Evolutionary conservation across 2,888 invertebrate genomes (phyloP), one percentile per base, ranked within the genome.

Genomic region (Chymomyza caudatula): DNA sequence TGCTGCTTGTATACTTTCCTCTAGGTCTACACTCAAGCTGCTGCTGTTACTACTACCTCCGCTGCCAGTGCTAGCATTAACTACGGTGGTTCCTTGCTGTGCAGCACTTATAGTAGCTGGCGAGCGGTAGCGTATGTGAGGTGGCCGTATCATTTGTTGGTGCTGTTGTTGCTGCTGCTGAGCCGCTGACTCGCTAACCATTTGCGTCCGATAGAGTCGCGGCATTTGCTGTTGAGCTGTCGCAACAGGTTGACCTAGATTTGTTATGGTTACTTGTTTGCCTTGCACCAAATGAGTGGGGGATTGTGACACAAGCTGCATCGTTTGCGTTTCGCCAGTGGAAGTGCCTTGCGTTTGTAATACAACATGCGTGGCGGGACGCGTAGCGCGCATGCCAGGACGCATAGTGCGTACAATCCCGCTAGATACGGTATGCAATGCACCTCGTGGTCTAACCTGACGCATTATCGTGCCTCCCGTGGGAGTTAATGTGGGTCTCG

Each of bases 1-100:
- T 0, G 87, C 89, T 0, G 90, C 90, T 69, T 89, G 88, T 37
- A 90, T 90, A 59, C 89, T 88, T 2, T 90, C 90, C 72, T 90
- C 90, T 37, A 90, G 72, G 60, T 90, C 90, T 47, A 88, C 64
- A 4, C 78, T 85, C 63, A 75, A 80, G 22, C 74, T 77, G 57
- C 23, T 69, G 5, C 37, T 63, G 44, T 22, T 47, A 42, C 69
- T 51, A 22, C 56, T 57, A 42, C 51, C 15, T 44, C 42, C 5
- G 60, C 49, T 67, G 20, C 73, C 5, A 67, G 65, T 20, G 76
- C 78, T 43, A 69, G 71, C 1, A 60, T 65, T 44, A 71, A 74
- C 54, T 67, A 73, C 52, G 69, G 53, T 52, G 71, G 71, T 19
- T 62, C 68, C 19, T 0, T 63, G 22, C 20, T 71, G 64, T 42